Evolutionary conservation across 2,888 invertebrate genomes (phyloP), one percentile per base, ranked within the genome.

Genomic region (Catocala fraxini): DNA sequence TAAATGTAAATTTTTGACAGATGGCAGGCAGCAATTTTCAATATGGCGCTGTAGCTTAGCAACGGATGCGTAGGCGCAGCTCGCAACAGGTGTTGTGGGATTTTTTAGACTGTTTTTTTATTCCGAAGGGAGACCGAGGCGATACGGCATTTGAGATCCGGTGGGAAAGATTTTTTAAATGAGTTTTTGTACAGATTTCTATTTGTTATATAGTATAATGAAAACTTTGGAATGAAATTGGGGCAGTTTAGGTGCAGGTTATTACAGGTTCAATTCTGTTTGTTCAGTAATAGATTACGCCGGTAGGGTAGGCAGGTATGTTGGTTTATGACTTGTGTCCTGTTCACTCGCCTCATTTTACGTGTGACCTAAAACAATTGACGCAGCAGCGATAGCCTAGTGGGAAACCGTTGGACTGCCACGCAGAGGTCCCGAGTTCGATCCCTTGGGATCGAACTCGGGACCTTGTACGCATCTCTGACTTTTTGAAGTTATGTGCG

Each of bases 1-100:
- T 71, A 80, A 86, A 87, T 87, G 84, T 87, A 82, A 86, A 88
- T 89, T 92, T 56, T 91, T 90, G 92, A 92, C 93, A 93, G 91
- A 92, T 93, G 93, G 91, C 72, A 62, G 70, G 67, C 80, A 69
- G 86, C 88, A 88, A 90, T 89, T 79, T 70, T 63, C 83, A 89
- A 89, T 84, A 90, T 89, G 89, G 87, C 85, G 89, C 43, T 39
- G 83, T 84, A 75, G 79, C 85, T 73, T 81, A 79, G 84, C 89
- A 82, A 84, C 91, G 88, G 88, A 87, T 90, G 92, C 89, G 91
- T 85, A 71, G 89, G 88, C 83, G 89, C 90, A 59, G 51, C 55
- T 45, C 59, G 39, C 53, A 89, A 89, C 93, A 93, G 93, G 93
- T 93, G 93, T 85, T 84, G 82, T 74, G 66, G 70, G 79, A 81